Evolutionary conservation across 2,888 invertebrate genomes (phyloP).

Genomic region (Yponomeuta malinellus): DNA sequence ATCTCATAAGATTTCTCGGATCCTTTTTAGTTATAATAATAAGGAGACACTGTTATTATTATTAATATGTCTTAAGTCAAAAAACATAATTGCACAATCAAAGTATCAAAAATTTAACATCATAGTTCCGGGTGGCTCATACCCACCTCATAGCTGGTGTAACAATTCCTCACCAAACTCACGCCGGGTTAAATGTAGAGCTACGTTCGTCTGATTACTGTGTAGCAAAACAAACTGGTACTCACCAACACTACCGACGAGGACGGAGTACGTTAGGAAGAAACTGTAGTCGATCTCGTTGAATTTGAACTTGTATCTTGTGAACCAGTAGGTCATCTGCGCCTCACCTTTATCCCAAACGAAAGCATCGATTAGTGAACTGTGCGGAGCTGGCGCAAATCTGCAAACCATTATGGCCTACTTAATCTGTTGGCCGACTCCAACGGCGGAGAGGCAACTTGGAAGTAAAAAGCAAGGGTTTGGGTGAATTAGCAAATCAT

Average conservation of each 20-base stretch:
- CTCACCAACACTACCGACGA: constrained; percentile 75
- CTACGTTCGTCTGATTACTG: too few species aligned
- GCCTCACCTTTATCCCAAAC: constrained; percentile 72
- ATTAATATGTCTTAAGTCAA: too few species aligned
- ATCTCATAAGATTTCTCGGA: too few species aligned
- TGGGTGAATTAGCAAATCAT: neutral
- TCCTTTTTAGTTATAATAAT: too few species aligned
- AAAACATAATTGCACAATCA: too few species aligned
- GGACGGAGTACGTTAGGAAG: constrained; percentile 73
- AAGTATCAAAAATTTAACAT: too few species aligned
- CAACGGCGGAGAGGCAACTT: neutral
- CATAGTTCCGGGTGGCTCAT: too few species aligned
- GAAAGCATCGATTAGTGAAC: constrained; percentile 56
- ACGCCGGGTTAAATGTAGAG: too few species aligned
- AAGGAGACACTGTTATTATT: too few species aligned
- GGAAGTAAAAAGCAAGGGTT: neutral
- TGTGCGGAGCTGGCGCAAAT: constrained; percentile 36
- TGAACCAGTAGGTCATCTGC: constrained; percentile 76
- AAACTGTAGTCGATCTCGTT: constrained; percentile 76
- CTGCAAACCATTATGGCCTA: constrained; percentile 42
- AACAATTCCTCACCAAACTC: too few species aligned
- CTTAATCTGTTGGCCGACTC: constrained; percentile 8
- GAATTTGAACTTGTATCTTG: constrained; percentile 75
- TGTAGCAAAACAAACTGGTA: constrained; percentile 20
- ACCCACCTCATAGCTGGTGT: too few species aligned